A percentile compares a stretch with the other conserved stretches of the same genome.
phyloP scores from a whole-genome alignment of 2,888 invertebrate genomes.

The Drosophila antonietae region DNA sequence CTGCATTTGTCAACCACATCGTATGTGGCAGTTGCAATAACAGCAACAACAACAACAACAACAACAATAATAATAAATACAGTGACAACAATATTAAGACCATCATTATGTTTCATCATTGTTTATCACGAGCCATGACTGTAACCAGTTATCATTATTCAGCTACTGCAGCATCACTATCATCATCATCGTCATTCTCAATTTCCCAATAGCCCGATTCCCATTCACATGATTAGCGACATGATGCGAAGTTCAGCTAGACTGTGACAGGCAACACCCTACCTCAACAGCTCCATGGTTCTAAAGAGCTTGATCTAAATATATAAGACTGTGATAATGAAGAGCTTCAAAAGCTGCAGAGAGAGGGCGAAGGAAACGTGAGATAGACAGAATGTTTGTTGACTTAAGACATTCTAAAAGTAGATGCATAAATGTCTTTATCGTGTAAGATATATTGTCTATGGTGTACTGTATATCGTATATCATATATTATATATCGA shows the following conservation, averaged over 20 bases:
- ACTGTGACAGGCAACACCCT: conserved; percentile 32
- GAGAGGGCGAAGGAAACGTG: not conserved
- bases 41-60: conserved; percentile 14
- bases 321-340: not conserved
- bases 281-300: conserved; percentile 11
- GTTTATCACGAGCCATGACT: conserved; percentile 34
- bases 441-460: too few species aligned
- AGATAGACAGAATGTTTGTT: not conserved
- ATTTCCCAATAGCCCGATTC: conserved; percentile 46
- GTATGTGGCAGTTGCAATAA: conserved; percentile 12
- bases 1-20: conserved; percentile 45
- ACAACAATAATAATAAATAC: not conserved
- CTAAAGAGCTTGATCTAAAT: not conserved
- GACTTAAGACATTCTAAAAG: not conserved
- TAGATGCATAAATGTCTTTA: not conserved
- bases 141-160: conserved; percentile 37
- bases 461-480: not conserved
- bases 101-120: conserved; percentile 29
- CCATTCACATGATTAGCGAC: conserved; percentile 56
- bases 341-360: not conserved
- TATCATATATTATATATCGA: not conserved
- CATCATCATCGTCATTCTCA: conserved; percentile 25
- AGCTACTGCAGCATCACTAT: conserved; percentile 4
- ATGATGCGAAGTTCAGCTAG: conserved; percentile 32
- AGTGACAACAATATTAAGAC: conserved; percentile 10